Percentiles rank a stretch among this genome's conserved stretches.
Evolutionary conservation across 1,140 invertebrate species (phyloP).

Genomic region (Drosophila pallidifrons): DNA sequence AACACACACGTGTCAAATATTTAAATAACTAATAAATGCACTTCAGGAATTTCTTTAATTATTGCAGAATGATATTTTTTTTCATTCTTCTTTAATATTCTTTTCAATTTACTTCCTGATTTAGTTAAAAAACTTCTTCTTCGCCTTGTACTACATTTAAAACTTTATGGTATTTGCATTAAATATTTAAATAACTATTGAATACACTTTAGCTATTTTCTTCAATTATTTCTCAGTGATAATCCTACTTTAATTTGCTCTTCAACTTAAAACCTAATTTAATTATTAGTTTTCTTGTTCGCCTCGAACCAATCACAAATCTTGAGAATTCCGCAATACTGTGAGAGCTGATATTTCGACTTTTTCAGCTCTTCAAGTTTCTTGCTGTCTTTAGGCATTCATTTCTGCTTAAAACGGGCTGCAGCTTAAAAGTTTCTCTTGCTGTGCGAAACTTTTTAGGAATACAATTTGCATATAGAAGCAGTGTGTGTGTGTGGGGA

Average conservation of each 20-base stretch:
- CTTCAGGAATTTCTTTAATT: background rate
- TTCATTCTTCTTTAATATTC: too few species aligned
- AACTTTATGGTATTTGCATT: too few species aligned
- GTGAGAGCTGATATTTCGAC: constrained; percentile 32
- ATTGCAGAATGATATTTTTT: too few species aligned
- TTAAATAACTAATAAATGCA: background rate
- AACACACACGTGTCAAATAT: constrained; percentile 2
- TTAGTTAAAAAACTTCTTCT: too few species aligned
- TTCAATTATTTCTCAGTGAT: too few species aligned
- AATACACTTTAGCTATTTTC: too few species aligned
- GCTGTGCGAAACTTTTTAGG: constrained; percentile 35
- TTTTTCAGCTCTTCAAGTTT: constrained; percentile 30
- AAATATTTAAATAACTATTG: too few species aligned
- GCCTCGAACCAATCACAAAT: constrained; percentile 25
- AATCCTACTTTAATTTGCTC: too few species aligned
- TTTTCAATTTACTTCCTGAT: too few species aligned
- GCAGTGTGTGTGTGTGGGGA: too few species aligned
- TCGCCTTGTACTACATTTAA: too few species aligned
- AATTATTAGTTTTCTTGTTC: constrained; percentile 52
- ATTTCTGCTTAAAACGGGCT: constrained; percentile 50
- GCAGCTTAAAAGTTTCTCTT: constrained; percentile 53
- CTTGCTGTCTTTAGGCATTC: constrained; percentile 28
- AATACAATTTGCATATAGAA: constrained; percentile 42
- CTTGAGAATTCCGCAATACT: constrained; percentile 34
- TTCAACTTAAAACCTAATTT: constrained; percentile 34